Percentiles rank a stretch among this genome's conserved stretches.
Evolutionary conservation across 2,888 invertebrate genomes (phyloP).

Genomic region (Drosophila multiciliata): DNA sequence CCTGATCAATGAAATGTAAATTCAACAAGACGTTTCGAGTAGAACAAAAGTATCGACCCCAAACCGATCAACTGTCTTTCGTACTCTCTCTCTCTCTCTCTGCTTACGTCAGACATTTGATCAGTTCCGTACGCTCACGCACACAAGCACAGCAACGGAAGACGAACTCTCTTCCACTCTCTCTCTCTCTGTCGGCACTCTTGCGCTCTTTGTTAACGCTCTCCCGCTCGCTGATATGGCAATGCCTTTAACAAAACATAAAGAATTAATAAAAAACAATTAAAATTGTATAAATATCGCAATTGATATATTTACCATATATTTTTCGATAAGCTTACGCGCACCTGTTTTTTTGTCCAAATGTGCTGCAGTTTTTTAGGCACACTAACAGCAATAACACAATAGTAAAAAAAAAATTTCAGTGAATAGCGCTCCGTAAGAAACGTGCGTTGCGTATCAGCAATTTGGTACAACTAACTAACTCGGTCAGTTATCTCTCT

Average conservation of each 20-base stretch:
- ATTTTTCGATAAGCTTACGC: conserved; percentile 7
- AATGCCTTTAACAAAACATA: conserved; percentile 40
- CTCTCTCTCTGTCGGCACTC: conserved; percentile 5
- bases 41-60: conserved; percentile 14
- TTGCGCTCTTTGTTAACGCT: conserved; percentile 33
- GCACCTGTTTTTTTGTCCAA: conserved; percentile 34
- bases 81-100: background rate
- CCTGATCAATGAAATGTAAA: conserved; percentile 24
- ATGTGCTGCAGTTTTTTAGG: conserved; percentile 75
- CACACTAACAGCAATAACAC: conserved; percentile 85
- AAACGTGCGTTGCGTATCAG: conserved; percentile 52
- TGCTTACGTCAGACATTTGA: conserved; percentile 73
- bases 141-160: conserved; percentile 12
- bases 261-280: conserved; percentile 14
- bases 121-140: conserved; percentile 29
- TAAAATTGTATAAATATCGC: conserved; percentile 9
- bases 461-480: conserved; percentile 55
- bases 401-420: background rate
- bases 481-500: conserved; percentile 46
- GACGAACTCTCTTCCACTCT: conserved; percentile 6
- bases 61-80: conserved; percentile 19
- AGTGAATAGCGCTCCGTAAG: conserved; percentile 29
- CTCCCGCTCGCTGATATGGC: conserved; percentile 50
- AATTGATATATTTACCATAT: conserved; percentile 1
- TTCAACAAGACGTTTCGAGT: conserved; percentile 19